phyloP scores from a whole-genome alignment of 2,888 invertebrate genomes.

The Orchestes rusci region DNA sequence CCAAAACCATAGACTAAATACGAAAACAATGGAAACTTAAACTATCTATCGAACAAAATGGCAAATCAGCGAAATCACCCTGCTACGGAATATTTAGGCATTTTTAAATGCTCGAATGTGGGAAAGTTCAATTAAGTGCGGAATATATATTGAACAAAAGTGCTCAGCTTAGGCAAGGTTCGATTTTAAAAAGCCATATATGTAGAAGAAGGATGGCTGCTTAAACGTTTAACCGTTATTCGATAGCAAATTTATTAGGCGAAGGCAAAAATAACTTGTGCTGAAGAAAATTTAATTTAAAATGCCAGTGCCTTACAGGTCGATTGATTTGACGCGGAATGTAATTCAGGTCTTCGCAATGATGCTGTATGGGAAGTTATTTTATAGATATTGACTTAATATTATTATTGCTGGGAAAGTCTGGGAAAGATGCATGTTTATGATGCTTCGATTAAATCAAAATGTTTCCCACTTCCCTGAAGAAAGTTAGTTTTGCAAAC shows the following conservation, averaged over 20 bases:
- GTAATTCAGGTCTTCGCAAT: no score
- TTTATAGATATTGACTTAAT: no score
- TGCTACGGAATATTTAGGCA: neutral
- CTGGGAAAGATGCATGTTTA: no score
- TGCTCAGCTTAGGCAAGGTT: conserved; percentile 22
- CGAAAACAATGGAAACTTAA: no score
- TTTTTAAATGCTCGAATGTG: conserved; percentile 18
- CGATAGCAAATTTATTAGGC: conserved; percentile 34
- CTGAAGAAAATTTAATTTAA: conserved; percentile 30
- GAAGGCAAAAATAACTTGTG: conserved; percentile 25
- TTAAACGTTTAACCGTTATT: conserved; percentile 34
- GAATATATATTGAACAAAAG: conserved; percentile 29
- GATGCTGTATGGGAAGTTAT: no score
- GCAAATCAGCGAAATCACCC: neutral
- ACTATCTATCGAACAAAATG: conserved; percentile 1
- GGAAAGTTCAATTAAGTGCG: conserved; percentile 27
- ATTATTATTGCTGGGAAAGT: no score
- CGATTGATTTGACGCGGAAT: no score
- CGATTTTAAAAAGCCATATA: conserved; percentile 32
- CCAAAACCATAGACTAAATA: no score
- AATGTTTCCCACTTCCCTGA: no score
- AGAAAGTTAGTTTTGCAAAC: no score
- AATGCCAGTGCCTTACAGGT: conserved; percentile 12
- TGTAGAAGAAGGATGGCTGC: conserved; percentile 32
- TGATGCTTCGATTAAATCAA: no score